A percentile compares a stretch with the other conserved stretches of the same genome.
Conservation (phyloP, 2,797 vertebrate species). For the Lagothrix lagotricha region DNA sequence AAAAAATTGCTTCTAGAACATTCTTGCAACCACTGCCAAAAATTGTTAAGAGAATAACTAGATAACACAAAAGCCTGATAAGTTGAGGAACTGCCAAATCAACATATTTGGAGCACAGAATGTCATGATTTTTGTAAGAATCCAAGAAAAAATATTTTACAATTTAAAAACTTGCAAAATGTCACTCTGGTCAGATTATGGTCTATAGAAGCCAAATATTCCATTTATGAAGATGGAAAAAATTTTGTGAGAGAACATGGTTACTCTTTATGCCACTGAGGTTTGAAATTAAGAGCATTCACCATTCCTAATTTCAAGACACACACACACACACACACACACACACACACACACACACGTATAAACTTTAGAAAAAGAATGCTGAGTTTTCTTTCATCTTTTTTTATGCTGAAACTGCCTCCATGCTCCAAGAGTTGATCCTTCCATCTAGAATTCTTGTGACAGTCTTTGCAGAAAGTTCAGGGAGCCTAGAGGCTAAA, state of each 20-base stretch:
- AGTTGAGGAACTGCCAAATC: not conserved
- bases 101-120: constrained; percentile 47
- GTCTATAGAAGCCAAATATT: not conserved
- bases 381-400: not conserved
- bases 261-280: not conserved
- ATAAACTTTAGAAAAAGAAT: not conserved
- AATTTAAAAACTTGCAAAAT: constrained; percentile 50
- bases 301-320: constrained; percentile 7
- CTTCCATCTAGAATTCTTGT: not conserved
- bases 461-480: not conserved
- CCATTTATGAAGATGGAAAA: not conserved
- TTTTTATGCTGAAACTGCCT: not conserved
- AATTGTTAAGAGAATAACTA: constrained; percentile 10
- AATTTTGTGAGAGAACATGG: not conserved
- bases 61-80: constrained; percentile 1
- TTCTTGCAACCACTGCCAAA: not conserved
- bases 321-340: not conserved
- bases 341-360: not conserved
- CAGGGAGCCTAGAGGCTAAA: not conserved
- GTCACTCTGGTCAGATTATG: not conserved
- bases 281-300: not conserved
- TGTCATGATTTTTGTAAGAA: constrained; percentile 43
- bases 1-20: constrained; percentile 23
- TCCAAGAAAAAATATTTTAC: constrained; percentile 24
- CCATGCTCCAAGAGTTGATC: not conserved